Percentiles rank a stretch among this genome's conserved stretches.
These are phyloP conservation scores for Doryteuthis pealeii DNA, from an alignment of 1,140 invertebrate genomes.

Conservation along the genomic window DNA sequence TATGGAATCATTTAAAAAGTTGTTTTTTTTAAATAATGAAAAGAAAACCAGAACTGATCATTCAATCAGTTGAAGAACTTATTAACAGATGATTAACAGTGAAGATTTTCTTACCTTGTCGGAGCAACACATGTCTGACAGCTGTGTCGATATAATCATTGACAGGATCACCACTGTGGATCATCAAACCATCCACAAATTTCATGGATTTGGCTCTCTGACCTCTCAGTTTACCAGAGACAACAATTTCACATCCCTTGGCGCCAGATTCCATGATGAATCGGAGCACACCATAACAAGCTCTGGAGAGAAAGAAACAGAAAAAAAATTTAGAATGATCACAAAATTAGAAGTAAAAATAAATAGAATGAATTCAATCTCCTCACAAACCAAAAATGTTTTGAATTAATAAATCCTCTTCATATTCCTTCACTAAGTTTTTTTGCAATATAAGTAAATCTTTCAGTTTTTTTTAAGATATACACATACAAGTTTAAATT, in stretches of 20 bases:
- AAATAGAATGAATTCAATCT: not conserved
- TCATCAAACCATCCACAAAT: constrained; percentile 99
- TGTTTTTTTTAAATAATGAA: no score
- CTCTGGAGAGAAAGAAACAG: constrained; percentile 64
- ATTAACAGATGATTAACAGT: no score
- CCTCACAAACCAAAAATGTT: not conserved
- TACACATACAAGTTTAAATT: no score
- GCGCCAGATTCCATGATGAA: constrained; percentile 99
- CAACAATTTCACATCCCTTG: constrained; percentile 95
- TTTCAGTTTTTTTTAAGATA: no score
- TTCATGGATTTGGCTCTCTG: constrained; percentile 99
- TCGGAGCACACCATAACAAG: constrained; percentile 97
- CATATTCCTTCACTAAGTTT: no score
- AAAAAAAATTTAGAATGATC: no score
- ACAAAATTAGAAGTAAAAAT: not conserved
- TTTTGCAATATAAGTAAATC: no score
- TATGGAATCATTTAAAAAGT: no score
- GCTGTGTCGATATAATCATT: constrained; percentile 98
- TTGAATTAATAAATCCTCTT: not conserved
- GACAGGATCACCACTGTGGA: constrained; percentile 97
- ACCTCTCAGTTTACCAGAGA: constrained; percentile 97
- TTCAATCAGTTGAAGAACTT: no score
- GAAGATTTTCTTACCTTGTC: constrained; percentile 84
- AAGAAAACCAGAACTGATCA: no score
- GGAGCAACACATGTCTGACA: constrained; percentile 93